Evolutionary conservation across 1,140 invertebrate species (phyloP).

Genomic region (Bombus waltoni): DNA sequence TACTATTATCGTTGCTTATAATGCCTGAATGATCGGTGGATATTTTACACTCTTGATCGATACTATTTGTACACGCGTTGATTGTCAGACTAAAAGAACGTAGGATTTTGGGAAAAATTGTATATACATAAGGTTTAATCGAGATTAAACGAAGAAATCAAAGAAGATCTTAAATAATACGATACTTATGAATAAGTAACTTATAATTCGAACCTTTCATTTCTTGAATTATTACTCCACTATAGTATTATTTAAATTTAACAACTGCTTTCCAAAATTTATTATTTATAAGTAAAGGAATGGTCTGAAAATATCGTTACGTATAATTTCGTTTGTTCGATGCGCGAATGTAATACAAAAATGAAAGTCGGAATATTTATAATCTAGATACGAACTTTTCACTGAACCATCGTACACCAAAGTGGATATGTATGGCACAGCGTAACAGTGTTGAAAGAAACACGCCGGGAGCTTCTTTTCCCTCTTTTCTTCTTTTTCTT

Average conservation of each 20-base stretch:
- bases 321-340: neutral
- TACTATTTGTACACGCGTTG: conserved; percentile 4
- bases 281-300: neutral
- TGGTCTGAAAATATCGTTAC: neutral
- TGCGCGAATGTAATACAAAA: conserved; percentile 21
- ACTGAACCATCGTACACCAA: conserved; percentile 43
- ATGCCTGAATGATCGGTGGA: conserved; percentile 17
- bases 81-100: neutral
- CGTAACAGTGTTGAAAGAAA: conserved; percentile 19
- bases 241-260: neutral
- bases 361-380: neutral
- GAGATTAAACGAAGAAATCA: neutral
- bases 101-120: neutral
- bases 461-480: neutral
- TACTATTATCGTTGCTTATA: neutral
- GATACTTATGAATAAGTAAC: neutral
- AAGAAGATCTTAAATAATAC: neutral
- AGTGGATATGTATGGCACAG: conserved; percentile 58
- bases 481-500: too few species aligned
- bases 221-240: neutral
- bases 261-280: neutral
- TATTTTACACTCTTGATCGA: conserved; percentile 39
- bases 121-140: neutral
- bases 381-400: conserved; percentile 20
- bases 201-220: neutral